A percentile compares a stretch with the other conserved stretches of the same genome.
phyloP scores from a whole-genome alignment of 2,113 vertebrate species.

The Microtus pennsylvanicus region DNA sequence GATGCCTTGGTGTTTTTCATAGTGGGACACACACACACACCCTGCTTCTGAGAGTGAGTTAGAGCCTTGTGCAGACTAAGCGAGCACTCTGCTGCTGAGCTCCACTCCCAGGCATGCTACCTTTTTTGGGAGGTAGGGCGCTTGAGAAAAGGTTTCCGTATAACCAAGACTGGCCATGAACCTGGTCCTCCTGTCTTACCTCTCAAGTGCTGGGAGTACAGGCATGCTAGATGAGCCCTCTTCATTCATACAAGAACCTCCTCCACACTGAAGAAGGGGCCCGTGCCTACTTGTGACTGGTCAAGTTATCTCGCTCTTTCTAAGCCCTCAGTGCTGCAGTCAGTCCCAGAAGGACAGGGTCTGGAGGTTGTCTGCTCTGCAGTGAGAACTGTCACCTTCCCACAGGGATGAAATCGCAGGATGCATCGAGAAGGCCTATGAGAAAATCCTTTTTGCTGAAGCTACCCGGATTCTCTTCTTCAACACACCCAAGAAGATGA shows the following conservation, averaged over 20 bases:
- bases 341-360: background rate
- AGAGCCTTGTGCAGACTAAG: background rate
- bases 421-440: conserved; percentile 96
- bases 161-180: background rate
- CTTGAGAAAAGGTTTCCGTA: background rate
- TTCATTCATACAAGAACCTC: background rate
- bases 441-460: conserved; percentile 94
- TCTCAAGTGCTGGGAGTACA: background rate
- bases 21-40: too few species aligned
- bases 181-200: background rate
- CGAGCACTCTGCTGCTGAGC: background rate
- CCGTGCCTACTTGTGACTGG: background rate
- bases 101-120: background rate
- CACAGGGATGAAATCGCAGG: conserved; percentile 95
- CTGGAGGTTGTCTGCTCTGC: background rate
- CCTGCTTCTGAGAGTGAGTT: background rate
- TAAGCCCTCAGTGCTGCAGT: background rate
- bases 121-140: background rate
- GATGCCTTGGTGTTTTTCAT: background rate
- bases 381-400: background rate
- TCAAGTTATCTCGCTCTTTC: background rate
- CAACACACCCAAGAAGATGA: conserved; percentile 94
- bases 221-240: background rate
- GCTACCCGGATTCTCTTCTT: conserved; percentile 95
- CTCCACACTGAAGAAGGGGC: background rate